phyloP scores from a whole-genome alignment of 2,113 vertebrate species.

The Pituophis catenifer region DNA sequence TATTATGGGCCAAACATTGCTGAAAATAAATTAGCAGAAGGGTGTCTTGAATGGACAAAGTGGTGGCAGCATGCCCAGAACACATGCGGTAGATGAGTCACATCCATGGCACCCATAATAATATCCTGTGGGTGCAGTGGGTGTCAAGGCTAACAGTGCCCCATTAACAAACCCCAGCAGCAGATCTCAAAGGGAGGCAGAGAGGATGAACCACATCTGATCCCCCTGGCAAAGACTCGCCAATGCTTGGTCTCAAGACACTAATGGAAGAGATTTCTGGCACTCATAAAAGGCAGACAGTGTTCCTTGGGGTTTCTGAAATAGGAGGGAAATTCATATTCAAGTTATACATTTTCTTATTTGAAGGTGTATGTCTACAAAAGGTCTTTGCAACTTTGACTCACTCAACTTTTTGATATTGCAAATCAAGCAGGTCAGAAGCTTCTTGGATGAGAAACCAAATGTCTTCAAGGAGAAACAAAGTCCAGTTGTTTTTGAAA shows the following conservation, averaged over 20 bases:
- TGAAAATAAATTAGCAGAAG: not conserved
- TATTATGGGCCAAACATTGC: not conserved
- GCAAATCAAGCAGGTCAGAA: not conserved
- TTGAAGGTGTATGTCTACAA: not conserved
- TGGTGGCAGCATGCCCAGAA: constrained; percentile 5
- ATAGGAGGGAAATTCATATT: not conserved
- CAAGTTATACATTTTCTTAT: not conserved
- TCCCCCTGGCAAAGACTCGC: not conserved
- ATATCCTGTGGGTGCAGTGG: not conserved
- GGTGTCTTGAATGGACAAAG: not conserved
- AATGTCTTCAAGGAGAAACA: not conserved
- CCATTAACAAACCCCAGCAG: not conserved
- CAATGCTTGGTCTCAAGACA: not conserved
- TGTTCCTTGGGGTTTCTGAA: not conserved
- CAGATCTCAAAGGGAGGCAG: not conserved
- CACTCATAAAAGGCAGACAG: not conserved
- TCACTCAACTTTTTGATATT: not conserved
- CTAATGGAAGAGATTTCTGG: not conserved
- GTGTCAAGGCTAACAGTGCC: not conserved
- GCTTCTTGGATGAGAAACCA: not conserved
- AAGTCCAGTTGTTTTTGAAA: not conserved
- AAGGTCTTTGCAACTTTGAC: not conserved
- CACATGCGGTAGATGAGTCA: constrained; percentile 3
- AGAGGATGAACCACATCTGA: not conserved
- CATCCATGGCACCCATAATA: constrained; percentile 2